phyloP scores from a whole-genome alignment of 1,140 invertebrate genomes.

The Cardiocondyla obscurior region DNA sequence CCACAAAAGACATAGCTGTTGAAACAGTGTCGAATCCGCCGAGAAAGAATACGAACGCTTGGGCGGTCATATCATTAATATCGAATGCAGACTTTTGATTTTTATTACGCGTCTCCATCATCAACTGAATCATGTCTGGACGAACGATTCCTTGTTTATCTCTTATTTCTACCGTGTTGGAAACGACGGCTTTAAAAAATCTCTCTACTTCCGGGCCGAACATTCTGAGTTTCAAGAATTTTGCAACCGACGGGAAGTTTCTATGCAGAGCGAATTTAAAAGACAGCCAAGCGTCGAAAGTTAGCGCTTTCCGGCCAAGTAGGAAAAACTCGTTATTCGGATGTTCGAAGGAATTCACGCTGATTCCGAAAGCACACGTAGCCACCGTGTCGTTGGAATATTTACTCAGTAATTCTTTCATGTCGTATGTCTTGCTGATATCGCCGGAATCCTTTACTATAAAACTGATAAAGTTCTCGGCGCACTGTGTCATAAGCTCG shows the following conservation, averaged over 20 bases:
- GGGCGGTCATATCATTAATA: too few species aligned
- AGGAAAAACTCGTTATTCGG: constrained; percentile 45
- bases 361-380: constrained; percentile 46
- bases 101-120: too few species aligned
- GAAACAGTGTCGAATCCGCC: too few species aligned
- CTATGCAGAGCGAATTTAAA: neutral
- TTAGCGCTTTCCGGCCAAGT: neutral
- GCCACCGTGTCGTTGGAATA: constrained; percentile 44
- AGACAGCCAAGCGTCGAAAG: neutral
- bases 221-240: neutral
- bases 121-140: too few species aligned
- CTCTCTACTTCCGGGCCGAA: neutral
- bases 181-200: constrained; percentile 28
- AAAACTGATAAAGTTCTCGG: neutral
- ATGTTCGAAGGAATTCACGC: constrained; percentile 39
- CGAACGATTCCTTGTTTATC: too few species aligned
- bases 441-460: neutral
- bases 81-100: too few species aligned
- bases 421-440: neutral
- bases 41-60: too few species aligned
- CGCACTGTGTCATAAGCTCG: constrained; percentile 28
- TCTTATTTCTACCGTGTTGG: too few species aligned
- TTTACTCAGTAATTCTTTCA: constrained; percentile 9
- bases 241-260: neutral
- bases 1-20: too few species aligned